Base-by-base conservation (phyloP, 2,888 invertebrate genomes). In the Sclerodermus sp. region DNA sequence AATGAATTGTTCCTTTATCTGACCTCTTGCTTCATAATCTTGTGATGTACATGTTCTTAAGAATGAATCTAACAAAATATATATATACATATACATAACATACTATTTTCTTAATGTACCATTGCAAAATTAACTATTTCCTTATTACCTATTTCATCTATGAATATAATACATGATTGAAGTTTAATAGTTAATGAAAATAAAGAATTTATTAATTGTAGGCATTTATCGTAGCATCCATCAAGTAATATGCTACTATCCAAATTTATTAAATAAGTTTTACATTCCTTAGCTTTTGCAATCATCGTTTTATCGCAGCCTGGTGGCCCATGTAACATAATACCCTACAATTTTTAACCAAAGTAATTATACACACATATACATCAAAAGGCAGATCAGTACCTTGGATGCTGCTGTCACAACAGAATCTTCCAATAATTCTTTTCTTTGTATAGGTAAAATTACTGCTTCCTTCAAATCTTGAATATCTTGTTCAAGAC, bases 1-100 rank as follows among this genome's bases (percentile, higher is more conserved):
- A 97, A 99, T 97, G 79, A 99, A 99, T 81, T 98, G 97, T 0
- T 98, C 96, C 82, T 99, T 99, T 91, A 99, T 97, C 96, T 98
- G 97, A 15, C 96, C 96, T 0, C 98, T 98, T 0, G 96, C 96
- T 80, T 99, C 99, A 77, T 99, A 98, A 79, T 99, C 99, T 71
- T 90, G 89, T 0, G 88, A 85, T 60, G 90, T 92, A 51, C 98
- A 86, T 47, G 89, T 87, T 50, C 98, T 87, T 60, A 99, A 83
- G 79, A 99, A 96, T 13, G 97, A 96, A 81, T 99, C 98, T 87
- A 45, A 14, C 12, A 13, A 14, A 43, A 17, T 38, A 16, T 39
- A 37, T 18, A 39, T 14, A 16, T 41, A 45, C 5, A n/a, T 39
- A 49, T 44, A n/a, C n/a, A 42, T 2, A 39, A 18, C 18, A 41